These are phyloP conservation scores for Paramuricea clavata DNA, from an alignment of 92 coral and sea anemone species.

Conservation along the genomic window DNA sequence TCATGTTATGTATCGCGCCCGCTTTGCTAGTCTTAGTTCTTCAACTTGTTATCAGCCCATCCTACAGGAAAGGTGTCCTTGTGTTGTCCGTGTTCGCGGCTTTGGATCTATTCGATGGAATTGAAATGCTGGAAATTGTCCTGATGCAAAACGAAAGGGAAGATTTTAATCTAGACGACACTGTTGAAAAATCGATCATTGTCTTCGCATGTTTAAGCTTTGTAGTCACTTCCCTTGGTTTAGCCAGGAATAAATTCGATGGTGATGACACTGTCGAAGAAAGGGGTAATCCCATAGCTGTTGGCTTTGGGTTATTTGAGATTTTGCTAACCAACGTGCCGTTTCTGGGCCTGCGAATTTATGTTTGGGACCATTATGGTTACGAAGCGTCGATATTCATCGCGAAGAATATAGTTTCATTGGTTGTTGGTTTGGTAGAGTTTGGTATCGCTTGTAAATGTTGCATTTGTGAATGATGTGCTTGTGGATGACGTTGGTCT, in stretches of 20 bases:
- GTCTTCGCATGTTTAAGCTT: slow-evolving; percentile 9
- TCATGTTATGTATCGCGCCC: slow-evolving; percentile 1
- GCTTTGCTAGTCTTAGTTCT: slow-evolving; percentile 1
- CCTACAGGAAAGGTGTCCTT: slow-evolving; percentile 23
- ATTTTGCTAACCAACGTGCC: background rate
- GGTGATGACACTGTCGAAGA: background rate
- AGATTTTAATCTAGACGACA: background rate
- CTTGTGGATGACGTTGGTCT: too few relatives aligned
- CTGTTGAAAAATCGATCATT: slow-evolving; percentile 9
- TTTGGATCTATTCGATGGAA: slow-evolving; percentile 19
- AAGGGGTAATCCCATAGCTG: background rate
- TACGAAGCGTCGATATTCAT: slow-evolving; percentile 29
- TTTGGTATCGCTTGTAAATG: background rate
- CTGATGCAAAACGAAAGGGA: slow-evolving; percentile 18
- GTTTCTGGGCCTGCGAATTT: slow-evolving; percentile 2
- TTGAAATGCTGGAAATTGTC: slow-evolving; percentile 33
- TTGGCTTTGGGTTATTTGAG: background rate
- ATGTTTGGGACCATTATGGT: background rate
- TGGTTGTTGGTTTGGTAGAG: slow-evolving; percentile 20
- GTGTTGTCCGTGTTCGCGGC: slow-evolving; percentile 19
- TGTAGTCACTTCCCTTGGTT: background rate
- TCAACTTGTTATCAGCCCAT: slow-evolving; percentile 18
- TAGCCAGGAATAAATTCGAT: background rate
- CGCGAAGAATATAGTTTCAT: background rate
- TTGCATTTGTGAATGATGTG: background rate